These are phyloP conservation scores for Harpalus rufipes DNA, from an alignment of 2,888 invertebrate species.

Conservation along the genomic window DNA sequence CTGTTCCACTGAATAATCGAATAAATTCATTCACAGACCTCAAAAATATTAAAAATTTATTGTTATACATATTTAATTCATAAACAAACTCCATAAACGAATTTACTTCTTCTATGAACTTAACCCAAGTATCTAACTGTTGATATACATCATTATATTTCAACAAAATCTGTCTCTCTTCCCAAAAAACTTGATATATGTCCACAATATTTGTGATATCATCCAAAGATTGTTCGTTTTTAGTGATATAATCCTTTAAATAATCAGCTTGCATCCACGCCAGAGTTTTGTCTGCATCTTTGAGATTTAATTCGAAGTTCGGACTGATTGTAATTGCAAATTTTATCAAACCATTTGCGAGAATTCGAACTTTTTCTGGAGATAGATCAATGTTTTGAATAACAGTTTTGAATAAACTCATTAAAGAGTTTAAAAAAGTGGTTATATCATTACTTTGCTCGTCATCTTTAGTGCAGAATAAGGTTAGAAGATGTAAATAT, in stretches of 20 bases:
- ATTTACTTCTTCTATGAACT: not conserved
- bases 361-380: conserved; percentile 13
- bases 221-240: conserved; percentile 8
- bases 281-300: not conserved
- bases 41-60: conserved; percentile 19
- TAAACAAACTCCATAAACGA: not conserved
- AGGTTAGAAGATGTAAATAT: not conserved
- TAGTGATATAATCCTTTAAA: conserved; percentile 11
- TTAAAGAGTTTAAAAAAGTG: not conserved
- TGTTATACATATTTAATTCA: conserved; percentile 3
- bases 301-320: not conserved
- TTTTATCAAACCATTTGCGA: conserved; percentile 22
- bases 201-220: conserved; percentile 24
- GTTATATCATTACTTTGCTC: not conserved
- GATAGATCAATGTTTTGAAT: not conserved
- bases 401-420: conserved; percentile 22
- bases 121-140: not conserved
- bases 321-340: conserved; percentile 20
- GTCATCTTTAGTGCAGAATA: not conserved
- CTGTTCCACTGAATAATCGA: conserved; percentile 8
- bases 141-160: not conserved
- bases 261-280: conserved; percentile 11
- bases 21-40: conserved; percentile 33
- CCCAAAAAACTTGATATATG: conserved; percentile 37
- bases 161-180: conserved; percentile 7